phyloP scores from a whole-genome alignment of 2,113 vertebrate species.

The Xyliphius kryptos region DNA sequence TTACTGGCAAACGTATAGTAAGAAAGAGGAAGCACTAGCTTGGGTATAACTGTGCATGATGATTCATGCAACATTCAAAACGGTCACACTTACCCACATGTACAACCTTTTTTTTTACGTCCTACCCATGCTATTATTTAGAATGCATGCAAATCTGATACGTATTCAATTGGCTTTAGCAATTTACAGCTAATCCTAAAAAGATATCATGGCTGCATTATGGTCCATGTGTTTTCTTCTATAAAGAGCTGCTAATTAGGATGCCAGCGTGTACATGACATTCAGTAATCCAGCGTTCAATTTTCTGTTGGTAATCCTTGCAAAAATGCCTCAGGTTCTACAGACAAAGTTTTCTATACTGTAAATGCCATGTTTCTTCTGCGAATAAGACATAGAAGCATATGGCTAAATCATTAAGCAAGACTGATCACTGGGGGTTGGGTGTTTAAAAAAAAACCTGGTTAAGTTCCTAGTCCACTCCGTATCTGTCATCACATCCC shows the following conservation, averaged over 20 bases:
- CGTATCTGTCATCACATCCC: slow-evolving; percentile 84
- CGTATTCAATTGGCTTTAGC: not conserved
- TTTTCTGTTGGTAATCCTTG: slow-evolving; percentile 7
- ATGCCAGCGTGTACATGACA: slow-evolving; percentile 8
- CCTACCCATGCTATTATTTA: not conserved
- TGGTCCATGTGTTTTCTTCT: not conserved
- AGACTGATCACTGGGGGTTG: slow-evolving; percentile 81
- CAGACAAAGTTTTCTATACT: too few species aligned
- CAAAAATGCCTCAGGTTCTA: slow-evolving; percentile 36
- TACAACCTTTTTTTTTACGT: too few species aligned
- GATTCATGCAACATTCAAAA: slow-evolving; percentile 27
- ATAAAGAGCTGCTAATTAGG: slow-evolving; percentile 14
- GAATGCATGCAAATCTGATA: too few species aligned
- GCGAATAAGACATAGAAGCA: too few species aligned
- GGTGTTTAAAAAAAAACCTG: slow-evolving; percentile 68
- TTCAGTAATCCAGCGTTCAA: slow-evolving; percentile 26
- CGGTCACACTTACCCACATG: slow-evolving; percentile 15
- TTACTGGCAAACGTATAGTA: not conserved
- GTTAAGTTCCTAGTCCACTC: slow-evolving; percentile 82
- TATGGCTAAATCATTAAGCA: slow-evolving; percentile 86
- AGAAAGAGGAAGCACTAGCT: slow-evolving; percentile 28
- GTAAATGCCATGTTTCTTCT: too few species aligned
- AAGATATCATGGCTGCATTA: not conserved
- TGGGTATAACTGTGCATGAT: slow-evolving; percentile 15
- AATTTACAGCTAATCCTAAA: not conserved